Percentiles rank a stretch among this genome's conserved stretches.
Conservation (phyloP, 2,113 vertebrate species). For the Sprattus sprattus region DNA sequence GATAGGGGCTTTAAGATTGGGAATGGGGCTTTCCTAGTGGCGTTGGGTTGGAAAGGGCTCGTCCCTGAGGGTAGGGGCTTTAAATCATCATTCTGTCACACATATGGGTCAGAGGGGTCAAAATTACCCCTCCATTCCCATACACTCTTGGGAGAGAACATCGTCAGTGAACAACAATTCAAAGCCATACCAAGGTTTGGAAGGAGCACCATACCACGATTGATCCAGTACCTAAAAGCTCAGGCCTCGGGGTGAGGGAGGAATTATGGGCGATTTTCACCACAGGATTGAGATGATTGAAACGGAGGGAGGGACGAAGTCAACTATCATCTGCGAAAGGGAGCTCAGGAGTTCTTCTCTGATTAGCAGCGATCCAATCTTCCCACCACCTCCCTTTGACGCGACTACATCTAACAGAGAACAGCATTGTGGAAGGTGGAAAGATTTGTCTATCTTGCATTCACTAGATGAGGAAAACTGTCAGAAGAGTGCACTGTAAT, state of each 20-base stretch:
- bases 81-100: constrained; percentile 55
- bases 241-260: not conserved
- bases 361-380: not conserved
- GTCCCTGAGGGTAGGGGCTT: constrained; percentile 32
- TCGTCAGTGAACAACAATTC: not conserved
- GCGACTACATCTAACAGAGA: not conserved
- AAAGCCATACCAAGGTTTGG: not conserved
- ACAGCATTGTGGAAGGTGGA: not conserved
- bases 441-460: not conserved
- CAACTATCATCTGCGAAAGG: not conserved
- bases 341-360: not conserved
- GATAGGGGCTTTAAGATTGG: constrained; percentile 25
- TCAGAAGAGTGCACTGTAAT: constrained; percentile 1
- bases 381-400: not conserved
- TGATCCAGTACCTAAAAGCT: constrained; percentile 24
- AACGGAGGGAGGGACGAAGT: not conserved
- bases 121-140: constrained; percentile 36
- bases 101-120: constrained; percentile 53
- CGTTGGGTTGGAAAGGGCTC: constrained; percentile 6
- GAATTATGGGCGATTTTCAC: constrained; percentile 13
- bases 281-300: not conserved
- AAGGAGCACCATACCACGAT: constrained; percentile 13
- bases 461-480: not conserved
- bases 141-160: constrained; percentile 18
- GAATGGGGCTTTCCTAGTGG: not conserved